A percentile compares a stretch with the other conserved stretches of the same genome.
Evolutionary conservation across 2,888 invertebrate genomes (phyloP).

Genomic region (Tetramorium bicarinatum): DNA sequence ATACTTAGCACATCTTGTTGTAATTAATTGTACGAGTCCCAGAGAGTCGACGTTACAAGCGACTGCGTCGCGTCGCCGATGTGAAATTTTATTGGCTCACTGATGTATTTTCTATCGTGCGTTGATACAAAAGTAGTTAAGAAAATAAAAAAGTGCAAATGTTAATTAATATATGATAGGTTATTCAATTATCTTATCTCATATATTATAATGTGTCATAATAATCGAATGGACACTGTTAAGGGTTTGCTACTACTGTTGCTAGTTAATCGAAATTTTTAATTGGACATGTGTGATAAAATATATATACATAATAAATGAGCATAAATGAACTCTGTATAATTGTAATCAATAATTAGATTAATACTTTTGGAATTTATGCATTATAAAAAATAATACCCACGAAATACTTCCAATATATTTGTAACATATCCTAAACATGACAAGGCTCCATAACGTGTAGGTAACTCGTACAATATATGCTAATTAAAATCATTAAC

Average conservation of each 20-base stretch:
- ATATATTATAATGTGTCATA: conserved; percentile 1
- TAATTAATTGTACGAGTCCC: conserved; percentile 36
- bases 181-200: conserved; percentile 7
- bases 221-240: neutral
- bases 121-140: neutral
- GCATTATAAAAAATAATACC: neutral
- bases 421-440: neutral
- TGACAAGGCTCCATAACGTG: neutral
- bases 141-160: neutral
- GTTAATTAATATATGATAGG: conserved; percentile 19
- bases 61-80: neutral
- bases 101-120: conserved; percentile 14
- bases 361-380: neutral
- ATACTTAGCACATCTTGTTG: conserved; percentile 22
- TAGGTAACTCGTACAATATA: no score
- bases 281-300: neutral
- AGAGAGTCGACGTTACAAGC: conserved; percentile 27
- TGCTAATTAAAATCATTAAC: conserved; percentile 36
- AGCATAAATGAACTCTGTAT: neutral
- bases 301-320: neutral
- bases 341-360: neutral
- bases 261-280: conserved; percentile 3
- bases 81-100: conserved; percentile 16
- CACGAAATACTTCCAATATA: neutral
- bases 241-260: neutral